Evolutionary conservation across 1,140 invertebrate species (phyloP).

Genomic region (Temnothorax curvispinosus): DNA sequence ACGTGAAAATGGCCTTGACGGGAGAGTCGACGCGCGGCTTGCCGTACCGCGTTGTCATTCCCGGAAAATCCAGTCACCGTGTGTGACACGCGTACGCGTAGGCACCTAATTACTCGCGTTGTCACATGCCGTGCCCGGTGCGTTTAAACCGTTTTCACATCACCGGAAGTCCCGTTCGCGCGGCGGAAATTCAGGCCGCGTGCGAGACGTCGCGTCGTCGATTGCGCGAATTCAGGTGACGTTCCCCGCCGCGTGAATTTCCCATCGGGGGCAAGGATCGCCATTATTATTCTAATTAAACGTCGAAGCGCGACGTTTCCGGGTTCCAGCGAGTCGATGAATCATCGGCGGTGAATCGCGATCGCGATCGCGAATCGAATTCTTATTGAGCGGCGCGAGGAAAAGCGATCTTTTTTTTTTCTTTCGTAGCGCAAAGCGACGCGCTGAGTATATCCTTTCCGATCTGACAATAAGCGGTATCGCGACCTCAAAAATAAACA

Average conservation of each 20-base stretch:
- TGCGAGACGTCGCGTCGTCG: neutral
- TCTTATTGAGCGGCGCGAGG: neutral
- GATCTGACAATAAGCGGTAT: neutral
- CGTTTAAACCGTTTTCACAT: neutral
- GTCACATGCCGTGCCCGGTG: neutral
- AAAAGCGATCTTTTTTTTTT: neutral
- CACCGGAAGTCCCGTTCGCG: neutral
- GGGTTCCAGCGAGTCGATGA: neutral
- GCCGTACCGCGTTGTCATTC: slow-evolving; percentile 37
- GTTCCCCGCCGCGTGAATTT: neutral
- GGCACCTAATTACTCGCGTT: slow-evolving; percentile 14
- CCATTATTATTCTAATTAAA: slow-evolving; percentile 13
- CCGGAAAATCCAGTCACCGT: slow-evolving; percentile 51
- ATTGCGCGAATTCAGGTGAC: neutral
- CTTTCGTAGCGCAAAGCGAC: neutral
- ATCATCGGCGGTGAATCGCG: slow-evolving; percentile 19
- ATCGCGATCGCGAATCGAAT: neutral
- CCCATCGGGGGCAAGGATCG: slow-evolving; percentile 4
- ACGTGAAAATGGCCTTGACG: slow-evolving; percentile 36
- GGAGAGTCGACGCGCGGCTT: neutral
- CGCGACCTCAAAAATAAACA: neutral
- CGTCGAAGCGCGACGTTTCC: slow-evolving; percentile 4
- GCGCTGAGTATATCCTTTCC: too few relatives aligned
- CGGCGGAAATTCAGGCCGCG: slow-evolving; percentile 10
- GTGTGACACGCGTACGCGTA: slow-evolving; percentile 23